phyloP scores from a whole-genome alignment of 2,797 vertebrate species.

The Enteromius mattozi region DNA sequence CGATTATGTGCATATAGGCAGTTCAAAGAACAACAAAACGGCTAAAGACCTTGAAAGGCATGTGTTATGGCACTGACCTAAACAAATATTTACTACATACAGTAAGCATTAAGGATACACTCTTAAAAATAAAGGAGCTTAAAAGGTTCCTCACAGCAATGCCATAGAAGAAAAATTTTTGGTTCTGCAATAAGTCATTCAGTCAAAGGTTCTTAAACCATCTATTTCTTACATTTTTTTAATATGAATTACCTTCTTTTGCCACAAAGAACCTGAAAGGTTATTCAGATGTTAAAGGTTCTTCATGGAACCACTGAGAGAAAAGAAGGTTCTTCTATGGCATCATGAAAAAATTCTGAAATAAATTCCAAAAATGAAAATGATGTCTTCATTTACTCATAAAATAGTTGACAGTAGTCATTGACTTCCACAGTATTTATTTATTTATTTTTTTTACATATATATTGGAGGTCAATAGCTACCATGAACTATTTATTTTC shows the following conservation, averaged over 20 bases:
- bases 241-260: background rate
- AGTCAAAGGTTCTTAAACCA: background rate
- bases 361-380: background rate
- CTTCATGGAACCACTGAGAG: background rate
- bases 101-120: background rate
- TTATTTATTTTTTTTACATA: background rate
- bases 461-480: background rate
- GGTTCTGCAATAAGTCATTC: background rate
- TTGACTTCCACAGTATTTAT: background rate
- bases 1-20: background rate
- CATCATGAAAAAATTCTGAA: background rate
- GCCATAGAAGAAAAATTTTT: background rate
- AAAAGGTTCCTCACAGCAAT: background rate
- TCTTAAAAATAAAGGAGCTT: background rate
- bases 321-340: background rate
- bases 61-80: background rate
- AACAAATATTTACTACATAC: background rate
- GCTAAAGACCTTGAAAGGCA: background rate
- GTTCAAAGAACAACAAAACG: background rate
- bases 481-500: background rate
- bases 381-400: background rate
- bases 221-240: background rate
- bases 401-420: background rate
- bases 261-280: background rate
- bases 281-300: background rate